Evolutionary conservation across 2,888 invertebrate genomes (phyloP).

Genomic region (Agrilus cyanescens): DNA sequence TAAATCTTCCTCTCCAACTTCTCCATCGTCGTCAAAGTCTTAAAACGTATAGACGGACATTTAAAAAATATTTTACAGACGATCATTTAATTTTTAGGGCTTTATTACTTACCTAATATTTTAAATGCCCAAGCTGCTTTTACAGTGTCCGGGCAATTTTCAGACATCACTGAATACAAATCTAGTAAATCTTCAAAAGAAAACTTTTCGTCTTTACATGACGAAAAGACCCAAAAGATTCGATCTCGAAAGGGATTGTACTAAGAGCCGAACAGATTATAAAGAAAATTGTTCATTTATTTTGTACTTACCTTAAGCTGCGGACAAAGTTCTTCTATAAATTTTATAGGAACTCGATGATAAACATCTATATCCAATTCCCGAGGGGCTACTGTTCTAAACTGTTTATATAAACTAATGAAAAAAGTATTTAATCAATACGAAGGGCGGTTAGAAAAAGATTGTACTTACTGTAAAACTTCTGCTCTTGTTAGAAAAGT

Average conservation of each 20-base stretch:
- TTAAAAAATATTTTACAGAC: not conserved
- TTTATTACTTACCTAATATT: constrained; percentile 50
- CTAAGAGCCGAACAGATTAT: constrained; percentile 35
- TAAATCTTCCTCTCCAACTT: constrained; percentile 46
- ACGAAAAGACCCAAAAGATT: constrained; percentile 63
- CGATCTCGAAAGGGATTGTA: constrained; percentile 65
- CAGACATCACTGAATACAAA: constrained; percentile 63
- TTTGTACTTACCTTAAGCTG: constrained; percentile 46
- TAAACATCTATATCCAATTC: constrained; percentile 36
- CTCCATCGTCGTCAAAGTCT: constrained; percentile 54
- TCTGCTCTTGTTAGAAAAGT: constrained; percentile 51
- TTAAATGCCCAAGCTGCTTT: constrained; percentile 69
- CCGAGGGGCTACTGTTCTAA: constrained; percentile 39
- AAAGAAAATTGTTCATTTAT: constrained; percentile 4
- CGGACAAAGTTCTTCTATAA: constrained; percentile 49
- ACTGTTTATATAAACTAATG: constrained; percentile 46
- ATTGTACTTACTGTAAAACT: constrained; percentile 46
- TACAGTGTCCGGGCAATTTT: constrained; percentile 55
- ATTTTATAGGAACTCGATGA: constrained; percentile 40
- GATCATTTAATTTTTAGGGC: not conserved
- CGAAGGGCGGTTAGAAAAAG: constrained; percentile 8
- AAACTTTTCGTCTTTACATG: constrained; percentile 50
- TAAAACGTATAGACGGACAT: constrained; percentile 6
- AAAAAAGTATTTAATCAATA: constrained; percentile 5
- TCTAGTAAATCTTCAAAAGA: constrained; percentile 72